A percentile compares a stretch with the other conserved stretches of the same genome.
phyloP scores from a whole-genome alignment of 2,888 invertebrate species.

The Pristionchus japonicus region DNA sequence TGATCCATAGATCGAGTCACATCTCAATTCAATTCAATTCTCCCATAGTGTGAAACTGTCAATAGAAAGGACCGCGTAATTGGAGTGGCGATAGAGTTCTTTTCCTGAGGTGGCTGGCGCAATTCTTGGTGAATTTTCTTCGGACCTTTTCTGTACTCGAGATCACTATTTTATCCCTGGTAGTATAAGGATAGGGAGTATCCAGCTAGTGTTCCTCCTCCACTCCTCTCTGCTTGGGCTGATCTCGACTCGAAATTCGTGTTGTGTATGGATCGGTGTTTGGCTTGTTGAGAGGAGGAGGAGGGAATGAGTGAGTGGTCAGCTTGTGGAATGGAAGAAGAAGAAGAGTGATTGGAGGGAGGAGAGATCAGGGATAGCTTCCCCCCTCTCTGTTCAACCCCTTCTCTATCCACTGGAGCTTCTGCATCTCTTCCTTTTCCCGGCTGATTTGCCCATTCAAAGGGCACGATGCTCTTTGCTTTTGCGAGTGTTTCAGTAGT shows the following conservation, averaged over 20 bases:
- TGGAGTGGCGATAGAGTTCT: background rate
- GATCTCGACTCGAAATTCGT: background rate
- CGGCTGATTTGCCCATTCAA: background rate
- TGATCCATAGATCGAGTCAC: background rate
- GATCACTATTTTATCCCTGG: background rate
- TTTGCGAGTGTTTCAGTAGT: background rate
- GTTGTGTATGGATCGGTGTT: background rate
- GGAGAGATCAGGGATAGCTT: background rate
- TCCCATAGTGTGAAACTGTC: background rate
- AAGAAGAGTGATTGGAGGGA: conserved; percentile 21
- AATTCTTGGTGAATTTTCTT: background rate
- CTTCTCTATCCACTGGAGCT: conserved; percentile 27
- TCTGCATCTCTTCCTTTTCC: background rate
- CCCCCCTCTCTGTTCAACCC: background rate
- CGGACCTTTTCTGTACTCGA: background rate
- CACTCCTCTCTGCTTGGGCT: background rate
- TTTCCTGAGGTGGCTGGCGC: background rate
- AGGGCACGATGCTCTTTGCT: background rate
- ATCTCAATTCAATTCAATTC: background rate
- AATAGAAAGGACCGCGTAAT: conserved; percentile 11
- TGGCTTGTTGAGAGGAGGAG: background rate
- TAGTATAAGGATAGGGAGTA: background rate
- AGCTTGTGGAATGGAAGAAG: no score
- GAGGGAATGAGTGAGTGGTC: conserved; percentile 15
- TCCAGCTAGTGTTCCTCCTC: background rate